These are phyloP conservation scores for Poicephalus gulielmi DNA, from an alignment of 2,113 vertebrate genomes.

Conservation along the genomic window DNA sequence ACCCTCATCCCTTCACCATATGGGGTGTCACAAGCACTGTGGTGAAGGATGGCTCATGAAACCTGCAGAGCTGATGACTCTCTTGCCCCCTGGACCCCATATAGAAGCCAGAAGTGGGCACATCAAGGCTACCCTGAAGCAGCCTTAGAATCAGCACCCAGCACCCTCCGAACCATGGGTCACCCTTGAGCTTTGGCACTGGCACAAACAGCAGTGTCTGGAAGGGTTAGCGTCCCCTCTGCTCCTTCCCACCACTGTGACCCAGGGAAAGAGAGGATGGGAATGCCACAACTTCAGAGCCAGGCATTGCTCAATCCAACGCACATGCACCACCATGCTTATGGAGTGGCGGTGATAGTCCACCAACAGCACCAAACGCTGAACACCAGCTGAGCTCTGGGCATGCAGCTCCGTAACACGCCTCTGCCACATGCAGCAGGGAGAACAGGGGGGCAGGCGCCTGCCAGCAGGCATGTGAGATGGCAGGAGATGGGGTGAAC, in stretches of 20 bases:
- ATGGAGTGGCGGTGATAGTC: not conserved
- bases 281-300: not conserved
- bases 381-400: not conserved
- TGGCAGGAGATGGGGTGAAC: not conserved
- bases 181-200: rapidly evolving
- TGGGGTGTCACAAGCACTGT: not conserved
- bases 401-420: not conserved
- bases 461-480: not conserved
- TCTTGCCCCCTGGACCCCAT: not conserved
- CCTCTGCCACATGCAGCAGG: not conserved
- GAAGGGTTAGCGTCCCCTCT: not conserved
- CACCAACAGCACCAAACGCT: not conserved
- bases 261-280: not conserved
- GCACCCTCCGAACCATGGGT: rapidly evolving
- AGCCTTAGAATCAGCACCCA: not conserved
- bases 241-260: not conserved
- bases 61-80: not conserved
- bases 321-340: rapidly evolving
- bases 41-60: not conserved
- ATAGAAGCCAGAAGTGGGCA: not conserved
- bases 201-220: not conserved
- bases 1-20: not conserved
- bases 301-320: not conserved
- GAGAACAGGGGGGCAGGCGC: not conserved
- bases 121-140: not conserved